Conservation (phyloP, 1,140 invertebrate genomes). For the Drosophila busckii region DNA sequence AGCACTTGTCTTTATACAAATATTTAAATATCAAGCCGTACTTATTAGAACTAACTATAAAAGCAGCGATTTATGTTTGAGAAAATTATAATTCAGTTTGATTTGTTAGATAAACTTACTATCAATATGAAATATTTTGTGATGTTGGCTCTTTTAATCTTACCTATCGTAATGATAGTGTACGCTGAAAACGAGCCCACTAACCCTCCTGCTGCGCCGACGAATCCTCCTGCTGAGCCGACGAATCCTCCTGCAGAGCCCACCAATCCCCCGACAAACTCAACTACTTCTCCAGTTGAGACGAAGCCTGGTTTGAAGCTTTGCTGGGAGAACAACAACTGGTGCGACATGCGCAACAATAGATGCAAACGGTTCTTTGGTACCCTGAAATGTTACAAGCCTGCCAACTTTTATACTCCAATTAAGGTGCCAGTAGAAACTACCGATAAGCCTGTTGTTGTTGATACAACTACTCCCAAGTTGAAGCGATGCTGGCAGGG, state of each 20-base stretch:
- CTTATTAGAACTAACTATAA: slow-evolving; percentile 7
- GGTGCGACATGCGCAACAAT: too few species aligned
- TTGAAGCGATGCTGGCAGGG: slow-evolving; percentile 13
- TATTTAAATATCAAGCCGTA: not conserved
- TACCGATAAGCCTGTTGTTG: not conserved
- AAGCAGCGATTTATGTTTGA: not conserved
- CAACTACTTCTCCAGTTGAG: too few species aligned
- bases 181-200: not conserved
- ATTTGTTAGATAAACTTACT: not conserved
- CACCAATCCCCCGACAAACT: too few species aligned
- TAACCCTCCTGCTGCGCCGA: not conserved
- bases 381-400: too few species aligned
- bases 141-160: not conserved
- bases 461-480: not conserved
- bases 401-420: too few species aligned
- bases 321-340: too few species aligned
- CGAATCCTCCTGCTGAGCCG: not conserved
- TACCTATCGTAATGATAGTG: not conserved
- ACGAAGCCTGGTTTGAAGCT: too few species aligned
- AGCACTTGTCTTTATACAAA: slow-evolving; percentile 11
- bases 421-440: too few species aligned
- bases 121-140: slow-evolving; percentile 10
- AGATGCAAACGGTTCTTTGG: too few species aligned
- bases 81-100: slow-evolving; percentile 1
- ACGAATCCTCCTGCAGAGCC: too few species aligned